Percentiles rank a stretch among this genome's conserved stretches.
Evolutionary conservation across 2,113 vertebrate species (phyloP).

Genomic region (Lanius collurio): DNA sequence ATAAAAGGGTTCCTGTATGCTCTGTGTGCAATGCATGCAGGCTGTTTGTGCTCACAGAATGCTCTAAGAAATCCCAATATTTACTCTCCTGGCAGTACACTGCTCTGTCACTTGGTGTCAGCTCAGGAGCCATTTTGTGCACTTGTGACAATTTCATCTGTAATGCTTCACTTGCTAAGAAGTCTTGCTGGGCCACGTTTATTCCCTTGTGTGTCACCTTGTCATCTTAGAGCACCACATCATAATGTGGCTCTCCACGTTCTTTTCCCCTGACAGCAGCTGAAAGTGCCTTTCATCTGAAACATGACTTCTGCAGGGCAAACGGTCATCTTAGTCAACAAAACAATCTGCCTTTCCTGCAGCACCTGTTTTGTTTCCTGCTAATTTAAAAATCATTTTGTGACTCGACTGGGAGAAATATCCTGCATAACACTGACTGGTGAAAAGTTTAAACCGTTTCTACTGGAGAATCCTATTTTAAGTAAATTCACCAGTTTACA

Average conservation of each 20-base stretch:
- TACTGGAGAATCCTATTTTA: neutral
- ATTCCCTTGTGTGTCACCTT: neutral
- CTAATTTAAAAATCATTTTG: neutral
- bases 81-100: neutral
- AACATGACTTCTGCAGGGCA: neutral
- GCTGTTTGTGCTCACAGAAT: neutral
- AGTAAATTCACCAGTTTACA: neutral
- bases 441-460: neutral
- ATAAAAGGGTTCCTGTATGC: neutral
- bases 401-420: neutral
- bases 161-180: neutral
- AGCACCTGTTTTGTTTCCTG: neutral
- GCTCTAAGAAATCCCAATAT: neutral
- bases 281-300: neutral
- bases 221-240: neutral
- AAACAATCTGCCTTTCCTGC: neutral
- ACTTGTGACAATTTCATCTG: slow-evolving; percentile 2
- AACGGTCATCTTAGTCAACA: neutral
- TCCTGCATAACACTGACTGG: neutral
- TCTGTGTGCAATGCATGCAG: neutral
- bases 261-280: neutral
- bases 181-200: neutral
- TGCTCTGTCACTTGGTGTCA: neutral
- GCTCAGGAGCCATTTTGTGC: neutral
- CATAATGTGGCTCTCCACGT: neutral